phyloP scores from a whole-genome alignment of 2,888 invertebrate species.

The Imbricaverruca yamaguchii region DNA sequence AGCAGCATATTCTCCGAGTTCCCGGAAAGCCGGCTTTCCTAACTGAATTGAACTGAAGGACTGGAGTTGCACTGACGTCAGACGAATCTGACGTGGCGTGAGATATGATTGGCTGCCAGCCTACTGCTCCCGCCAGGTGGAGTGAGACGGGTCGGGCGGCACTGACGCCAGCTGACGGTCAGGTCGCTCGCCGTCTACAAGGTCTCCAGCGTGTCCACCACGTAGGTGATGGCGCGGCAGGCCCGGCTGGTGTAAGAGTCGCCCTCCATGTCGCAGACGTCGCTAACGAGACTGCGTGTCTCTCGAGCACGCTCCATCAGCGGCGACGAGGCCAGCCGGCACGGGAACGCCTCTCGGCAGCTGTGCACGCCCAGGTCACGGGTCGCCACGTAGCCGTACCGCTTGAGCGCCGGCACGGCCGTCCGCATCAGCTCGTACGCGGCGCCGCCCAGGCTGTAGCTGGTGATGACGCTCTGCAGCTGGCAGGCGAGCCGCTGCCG shows the following conservation, averaged over 20 bases:
- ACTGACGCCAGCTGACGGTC: no score
- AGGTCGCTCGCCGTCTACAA: not conserved
- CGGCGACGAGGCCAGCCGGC: conserved; percentile 10
- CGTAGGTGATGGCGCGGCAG: conserved; percentile 14
- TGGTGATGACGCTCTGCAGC: not conserved
- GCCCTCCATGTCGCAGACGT: conserved; percentile 16
- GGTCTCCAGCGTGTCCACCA: conserved; percentile 18
- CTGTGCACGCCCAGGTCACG: not conserved
- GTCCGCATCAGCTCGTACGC: conserved; percentile 10
- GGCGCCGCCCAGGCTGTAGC: not conserved
- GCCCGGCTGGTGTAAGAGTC: not conserved
- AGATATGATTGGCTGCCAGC: no score
- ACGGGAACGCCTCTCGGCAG: not conserved
- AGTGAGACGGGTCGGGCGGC: no score
- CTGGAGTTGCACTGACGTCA: no score
- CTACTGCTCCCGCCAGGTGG: no score
- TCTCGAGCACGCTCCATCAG: conserved; percentile 18
- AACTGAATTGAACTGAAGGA: no score
- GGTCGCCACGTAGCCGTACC: conserved; percentile 17
- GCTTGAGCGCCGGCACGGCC: conserved; percentile 10
- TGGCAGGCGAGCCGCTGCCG: conserved; percentile 14
- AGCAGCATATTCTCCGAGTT: no score
- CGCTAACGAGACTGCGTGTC: not conserved
- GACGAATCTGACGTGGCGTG: no score
- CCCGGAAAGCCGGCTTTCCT: no score